Evolutionary conservation across 2,888 invertebrate species (phyloP).

Genomic region (Drosophila merina): DNA sequence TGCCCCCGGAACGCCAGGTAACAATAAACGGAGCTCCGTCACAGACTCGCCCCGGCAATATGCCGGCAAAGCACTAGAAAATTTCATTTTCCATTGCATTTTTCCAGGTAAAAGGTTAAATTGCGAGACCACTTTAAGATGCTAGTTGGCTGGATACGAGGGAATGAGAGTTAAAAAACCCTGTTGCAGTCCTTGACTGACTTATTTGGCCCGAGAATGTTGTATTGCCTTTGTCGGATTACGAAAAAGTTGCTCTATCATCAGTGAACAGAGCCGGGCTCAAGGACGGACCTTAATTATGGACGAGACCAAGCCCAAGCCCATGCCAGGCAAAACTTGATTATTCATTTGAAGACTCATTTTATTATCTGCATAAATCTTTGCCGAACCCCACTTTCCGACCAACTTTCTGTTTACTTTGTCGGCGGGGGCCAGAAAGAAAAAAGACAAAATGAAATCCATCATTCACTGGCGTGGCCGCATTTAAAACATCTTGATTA

Average conservation of each 20-base stretch:
- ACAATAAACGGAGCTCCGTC: conserved; percentile 21
- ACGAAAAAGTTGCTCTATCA: conserved; percentile 46
- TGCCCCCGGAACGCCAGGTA: conserved; percentile 39
- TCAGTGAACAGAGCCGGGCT: conserved; percentile 24
- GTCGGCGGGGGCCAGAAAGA: conserved; percentile 17
- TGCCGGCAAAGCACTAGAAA: conserved; percentile 45
- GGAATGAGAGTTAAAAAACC: conserved; percentile 12
- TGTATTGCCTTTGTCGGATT: conserved; percentile 26
- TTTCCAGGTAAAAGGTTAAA: conserved; percentile 19
- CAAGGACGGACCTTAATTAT: conserved; percentile 70
- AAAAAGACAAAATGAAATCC: conserved; percentile 52
- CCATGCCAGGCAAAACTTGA: conserved; percentile 55
- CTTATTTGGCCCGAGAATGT: conserved; percentile 40
- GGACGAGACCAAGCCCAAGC: conserved; percentile 18
- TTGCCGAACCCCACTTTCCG: conserved; percentile 49
- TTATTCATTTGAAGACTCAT: conserved; percentile 75
- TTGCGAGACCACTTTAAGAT: conserved; percentile 30
- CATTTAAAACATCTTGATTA: conserved; percentile 76
- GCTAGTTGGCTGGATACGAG: background rate
- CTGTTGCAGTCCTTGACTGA: conserved; percentile 57
- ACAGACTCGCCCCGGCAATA: conserved; percentile 17
- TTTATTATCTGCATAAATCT: conserved; percentile 77
- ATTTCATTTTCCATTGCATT: conserved; percentile 41
- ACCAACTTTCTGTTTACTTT: conserved; percentile 70
- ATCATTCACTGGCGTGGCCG: conserved; percentile 71